These are phyloP conservation scores for Salarias fasciatus DNA, from an alignment of 2,797 vertebrate species.

Conservation along the genomic window DNA sequence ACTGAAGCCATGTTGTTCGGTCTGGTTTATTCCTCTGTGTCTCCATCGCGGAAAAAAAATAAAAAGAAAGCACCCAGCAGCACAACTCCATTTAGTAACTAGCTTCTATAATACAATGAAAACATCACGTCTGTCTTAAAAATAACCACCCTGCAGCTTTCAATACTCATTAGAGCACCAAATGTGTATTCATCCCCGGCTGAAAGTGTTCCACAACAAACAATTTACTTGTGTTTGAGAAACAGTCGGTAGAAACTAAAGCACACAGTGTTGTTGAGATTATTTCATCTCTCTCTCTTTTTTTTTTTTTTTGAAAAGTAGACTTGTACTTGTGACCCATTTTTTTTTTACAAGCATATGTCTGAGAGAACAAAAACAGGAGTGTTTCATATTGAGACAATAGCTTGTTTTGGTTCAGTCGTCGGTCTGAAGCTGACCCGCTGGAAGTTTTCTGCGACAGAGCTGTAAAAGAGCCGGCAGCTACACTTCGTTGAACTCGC, in stretches of 20 bases:
- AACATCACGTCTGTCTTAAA: conserved; percentile 21
- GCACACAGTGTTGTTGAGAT: conserved; percentile 1
- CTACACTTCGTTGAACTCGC: conserved; percentile 18
- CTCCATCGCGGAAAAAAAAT: conserved; percentile 10
- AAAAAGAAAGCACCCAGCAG: conserved; percentile 1
- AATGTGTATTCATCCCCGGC: conserved; percentile 9
- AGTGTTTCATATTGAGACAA: not conserved
- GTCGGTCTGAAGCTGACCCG: no score
- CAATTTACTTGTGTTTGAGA: conserved; percentile 3
- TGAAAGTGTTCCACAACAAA: conserved; percentile 23
- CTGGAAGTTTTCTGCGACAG: no score
- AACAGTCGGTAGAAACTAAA: conserved; percentile 9
- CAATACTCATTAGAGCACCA: conserved; percentile 12
- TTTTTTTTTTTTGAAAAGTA: not conserved
- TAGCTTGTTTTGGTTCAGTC: not conserved
- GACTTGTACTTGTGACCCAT: conserved; percentile 2
- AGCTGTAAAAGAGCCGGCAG: not conserved
- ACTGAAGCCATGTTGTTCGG: not conserved
- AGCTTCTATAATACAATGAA: not conserved
- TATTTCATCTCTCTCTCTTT: not conserved
- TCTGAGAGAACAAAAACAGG: not conserved
- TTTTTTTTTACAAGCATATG: conserved; percentile 3
- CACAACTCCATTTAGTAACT: not conserved
- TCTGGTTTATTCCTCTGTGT: conserved; percentile 16
- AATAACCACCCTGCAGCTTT: conserved; percentile 4